Base-by-base conservation (phyloP, 2,888 invertebrate species). In the Micropterix aruncella region DNA sequence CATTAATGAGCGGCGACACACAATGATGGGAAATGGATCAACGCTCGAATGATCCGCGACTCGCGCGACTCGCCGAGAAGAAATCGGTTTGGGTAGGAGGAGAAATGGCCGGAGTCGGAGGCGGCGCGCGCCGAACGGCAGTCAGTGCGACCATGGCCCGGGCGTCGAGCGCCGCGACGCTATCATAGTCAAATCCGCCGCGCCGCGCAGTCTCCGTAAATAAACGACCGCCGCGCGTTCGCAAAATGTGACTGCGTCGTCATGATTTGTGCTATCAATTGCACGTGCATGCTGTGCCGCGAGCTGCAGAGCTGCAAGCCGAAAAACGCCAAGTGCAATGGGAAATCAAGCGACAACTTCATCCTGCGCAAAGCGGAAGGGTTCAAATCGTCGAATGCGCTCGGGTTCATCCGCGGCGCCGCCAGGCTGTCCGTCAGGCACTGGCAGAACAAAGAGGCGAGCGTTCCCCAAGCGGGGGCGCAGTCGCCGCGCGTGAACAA, bases 221-320 rank as follows among this genome's bases (percentile, higher is more conserved):
- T n/a, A 27, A 12, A 27, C 5, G 27, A 7, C 12, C 12, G 5
- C 27, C 5, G 27, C 12, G 27, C 12, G 5, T 12, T 27, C 12
- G 5, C 5, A 27, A 5, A 27, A 27, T 27, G 27, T 27, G 12
- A 27, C 27, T 12, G 12, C 63, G 63, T 58, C 61, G 62, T 59
- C 60, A 80, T 80, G 80, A 76, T 74, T 69, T 83, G 83, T 67
- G 71, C 75, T 56, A 74, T 78, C 70, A 77, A 82, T 55, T 86
- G 86, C 63, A 71, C 71, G 54, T 86, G 86, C 65, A 76, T 80
- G 57, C 70, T 86, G 57, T 86, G 86, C 61, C 75, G 81, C 51
- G 83, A 85, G 60, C 63, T 85, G 54, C 77, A 74, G 54, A 76
- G 75, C 53, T 79, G 74, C 58, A 75, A 74, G 51, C 72, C 73